Evolutionary conservation across 2,797 vertebrate genomes (phyloP).

Genomic region (Champsocephalus esox): DNA sequence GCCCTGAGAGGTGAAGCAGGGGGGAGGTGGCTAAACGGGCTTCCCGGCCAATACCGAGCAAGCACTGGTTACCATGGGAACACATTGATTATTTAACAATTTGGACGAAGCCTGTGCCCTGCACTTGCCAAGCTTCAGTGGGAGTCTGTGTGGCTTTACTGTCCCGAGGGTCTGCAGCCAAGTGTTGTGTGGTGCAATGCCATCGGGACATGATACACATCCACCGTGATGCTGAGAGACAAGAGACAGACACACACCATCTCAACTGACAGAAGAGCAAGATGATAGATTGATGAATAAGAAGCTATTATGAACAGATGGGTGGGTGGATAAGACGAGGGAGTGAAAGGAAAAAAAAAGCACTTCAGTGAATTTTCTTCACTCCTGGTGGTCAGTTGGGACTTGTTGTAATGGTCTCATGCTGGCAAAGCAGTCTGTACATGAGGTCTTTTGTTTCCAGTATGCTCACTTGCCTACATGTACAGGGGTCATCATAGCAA

Average conservation of each 20-base stretch:
- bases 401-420: conserved; percentile 66
- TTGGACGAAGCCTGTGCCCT: conserved; percentile 74
- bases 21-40: conserved; percentile 59
- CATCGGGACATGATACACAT: conserved; percentile 59
- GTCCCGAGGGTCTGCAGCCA: conserved; percentile 74
- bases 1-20: conserved; percentile 68
- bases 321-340: conserved; percentile 53
- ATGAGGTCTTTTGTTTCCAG: conserved; percentile 53
- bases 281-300: conserved; percentile 58
- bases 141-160: conserved; percentile 76
- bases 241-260: conserved; percentile 59
- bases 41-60: conserved; percentile 64
- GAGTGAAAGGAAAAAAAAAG: conserved; percentile 41
- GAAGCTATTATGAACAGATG: conserved; percentile 65
- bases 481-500: conserved; percentile 11
- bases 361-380: conserved; percentile 48
- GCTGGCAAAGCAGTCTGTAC: conserved; percentile 70
- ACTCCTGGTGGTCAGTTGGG: conserved; percentile 62
- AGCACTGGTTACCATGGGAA: conserved; percentile 81
- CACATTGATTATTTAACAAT: conserved; percentile 89
- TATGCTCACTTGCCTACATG: conserved; percentile 28
- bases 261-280: conserved; percentile 55
- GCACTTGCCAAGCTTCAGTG: conserved; percentile 77
- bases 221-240: conserved; percentile 54
- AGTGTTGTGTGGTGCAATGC: conserved; percentile 61